Evolutionary conservation across 2,113 vertebrate species (phyloP), one percentile per base, ranked within the genome.

Genomic region (Lutjanus erythropterus): DNA sequence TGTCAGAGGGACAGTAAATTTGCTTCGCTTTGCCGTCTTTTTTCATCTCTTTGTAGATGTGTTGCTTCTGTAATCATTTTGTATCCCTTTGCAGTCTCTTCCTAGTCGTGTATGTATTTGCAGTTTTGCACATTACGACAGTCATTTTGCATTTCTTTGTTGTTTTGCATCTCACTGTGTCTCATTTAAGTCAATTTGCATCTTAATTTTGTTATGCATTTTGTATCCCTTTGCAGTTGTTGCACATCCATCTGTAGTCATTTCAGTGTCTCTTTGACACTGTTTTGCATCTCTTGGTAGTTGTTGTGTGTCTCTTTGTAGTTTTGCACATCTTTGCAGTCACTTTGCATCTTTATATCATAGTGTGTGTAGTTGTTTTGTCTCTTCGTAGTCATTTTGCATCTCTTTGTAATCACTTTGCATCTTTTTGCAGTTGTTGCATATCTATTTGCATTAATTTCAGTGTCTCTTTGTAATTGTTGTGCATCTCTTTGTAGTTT

Each of bases 281-380:
- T 3, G 4, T 5, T 52, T 52, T 25, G 44, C 15, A 25, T 33
- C 35, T 55, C 11, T 58, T 19, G 19, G 29, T 35, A 33, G 47
- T 58, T 4, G 0, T 6, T 3, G 18, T 46, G 15, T 6, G 3
- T 29, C 16, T 23, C 8, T 23, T 23, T 31, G 16, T n/a, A 11
- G 29, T 18, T 33, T 66, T 47, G 4, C n/a, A 39, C 12, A n/a
- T 53, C 47, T 10, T 31, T 15, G 9, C 9, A 35, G 21, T 46
- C 1, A 2, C 31, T 12, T 35, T 10, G 16, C 1, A 0, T 33
- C 14, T 41, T n/a, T n/a, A n/a, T n/a, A n/a, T n/a, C n/a, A n/a
- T n/a, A n/a, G n/a, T n/a, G n/a, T n/a, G n/a, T n/a, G n/a, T n/a
- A n/a, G n/a, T n/a, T n/a, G 18, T 41, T 33, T n/a, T 16, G 41